Conservation (phyloP, 2,888 invertebrate species). For the Stictocephala bisonia region DNA sequence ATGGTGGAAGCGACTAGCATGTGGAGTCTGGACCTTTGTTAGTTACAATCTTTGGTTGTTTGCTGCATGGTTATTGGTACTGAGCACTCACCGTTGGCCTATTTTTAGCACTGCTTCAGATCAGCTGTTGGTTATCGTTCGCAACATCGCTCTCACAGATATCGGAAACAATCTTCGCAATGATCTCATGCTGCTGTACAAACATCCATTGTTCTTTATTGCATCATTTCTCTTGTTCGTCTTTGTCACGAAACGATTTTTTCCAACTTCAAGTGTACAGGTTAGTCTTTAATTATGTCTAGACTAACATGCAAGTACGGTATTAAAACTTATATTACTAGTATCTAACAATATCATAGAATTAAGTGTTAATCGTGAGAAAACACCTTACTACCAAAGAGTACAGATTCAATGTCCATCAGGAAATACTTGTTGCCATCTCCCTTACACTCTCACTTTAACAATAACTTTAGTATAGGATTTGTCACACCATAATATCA, state of each 20-base stretch:
- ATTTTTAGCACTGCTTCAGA: slow-evolving; percentile 60
- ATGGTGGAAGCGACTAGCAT: slow-evolving; percentile 62
- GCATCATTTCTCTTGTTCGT: slow-evolving; percentile 60
- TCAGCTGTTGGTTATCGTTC: slow-evolving; percentile 60
- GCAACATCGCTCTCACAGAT: slow-evolving; percentile 62
- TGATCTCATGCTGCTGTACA: slow-evolving; percentile 58
- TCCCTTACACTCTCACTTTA: too few relatives aligned
- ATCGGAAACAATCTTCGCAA: slow-evolving; percentile 60
- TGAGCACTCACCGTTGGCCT: slow-evolving; percentile 64
- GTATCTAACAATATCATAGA: too few relatives aligned
- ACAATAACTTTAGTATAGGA: too few relatives aligned
- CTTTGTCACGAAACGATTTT: slow-evolving; percentile 16
- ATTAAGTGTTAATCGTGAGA: too few relatives aligned
- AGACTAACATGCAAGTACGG: background rate
- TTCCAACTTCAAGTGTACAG: background rate
- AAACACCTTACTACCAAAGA: too few relatives aligned
- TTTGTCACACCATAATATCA: too few relatives aligned
- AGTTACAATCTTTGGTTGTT: slow-evolving; percentile 65
- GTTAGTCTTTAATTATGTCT: background rate
- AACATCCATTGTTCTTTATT: slow-evolving; percentile 59
- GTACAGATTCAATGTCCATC: too few relatives aligned
- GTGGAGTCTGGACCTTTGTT: slow-evolving; percentile 63
- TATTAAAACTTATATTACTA: too few relatives aligned
- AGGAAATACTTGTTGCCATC: too few relatives aligned
- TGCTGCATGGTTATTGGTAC: slow-evolving; percentile 65